Conservation (phyloP, 2,113 vertebrate species). For the Petaurus breviceps region DNA sequence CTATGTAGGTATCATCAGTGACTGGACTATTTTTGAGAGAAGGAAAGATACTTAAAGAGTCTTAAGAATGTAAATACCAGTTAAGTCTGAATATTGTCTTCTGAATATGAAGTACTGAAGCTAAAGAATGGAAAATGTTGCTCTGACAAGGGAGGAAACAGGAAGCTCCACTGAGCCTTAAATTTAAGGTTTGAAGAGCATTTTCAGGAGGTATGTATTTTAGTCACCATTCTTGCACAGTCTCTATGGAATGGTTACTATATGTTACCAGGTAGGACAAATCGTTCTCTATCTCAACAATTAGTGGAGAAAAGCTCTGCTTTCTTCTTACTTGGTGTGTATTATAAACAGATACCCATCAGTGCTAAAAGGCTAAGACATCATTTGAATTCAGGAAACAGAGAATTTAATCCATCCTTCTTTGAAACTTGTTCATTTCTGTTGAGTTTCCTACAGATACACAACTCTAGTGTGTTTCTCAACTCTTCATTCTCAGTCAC, state of each 20-base stretch:
- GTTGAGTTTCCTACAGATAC: not conserved
- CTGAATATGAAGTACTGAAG: not conserved
- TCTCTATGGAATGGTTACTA: not conserved
- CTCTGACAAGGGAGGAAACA: not conserved
- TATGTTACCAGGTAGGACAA: not conserved
- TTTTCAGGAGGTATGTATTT: slow-evolving; percentile 28
- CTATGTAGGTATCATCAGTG: not conserved
- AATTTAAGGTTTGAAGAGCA: slow-evolving; percentile 17
- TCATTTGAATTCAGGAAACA: not conserved
- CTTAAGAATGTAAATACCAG: not conserved
- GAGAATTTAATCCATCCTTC: not conserved
- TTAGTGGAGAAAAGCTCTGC: not conserved
- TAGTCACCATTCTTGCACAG: not conserved
- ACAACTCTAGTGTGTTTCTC: not conserved
- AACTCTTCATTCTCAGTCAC: not conserved
- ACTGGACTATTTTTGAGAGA: not conserved
- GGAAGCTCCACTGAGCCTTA: not conserved
- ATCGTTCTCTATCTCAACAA: not conserved
- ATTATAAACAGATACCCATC: not conserved
- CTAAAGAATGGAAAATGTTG: not conserved
- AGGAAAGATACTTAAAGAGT: not conserved
- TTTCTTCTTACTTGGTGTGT: not conserved
- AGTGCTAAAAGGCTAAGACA: not conserved
- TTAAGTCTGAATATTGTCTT: not conserved
- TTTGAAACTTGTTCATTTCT: not conserved